A percentile compares a stretch with the other conserved stretches of the same genome.
Conservation (phyloP, 1,140 invertebrate genomes). For the Papilio xuthus region DNA sequence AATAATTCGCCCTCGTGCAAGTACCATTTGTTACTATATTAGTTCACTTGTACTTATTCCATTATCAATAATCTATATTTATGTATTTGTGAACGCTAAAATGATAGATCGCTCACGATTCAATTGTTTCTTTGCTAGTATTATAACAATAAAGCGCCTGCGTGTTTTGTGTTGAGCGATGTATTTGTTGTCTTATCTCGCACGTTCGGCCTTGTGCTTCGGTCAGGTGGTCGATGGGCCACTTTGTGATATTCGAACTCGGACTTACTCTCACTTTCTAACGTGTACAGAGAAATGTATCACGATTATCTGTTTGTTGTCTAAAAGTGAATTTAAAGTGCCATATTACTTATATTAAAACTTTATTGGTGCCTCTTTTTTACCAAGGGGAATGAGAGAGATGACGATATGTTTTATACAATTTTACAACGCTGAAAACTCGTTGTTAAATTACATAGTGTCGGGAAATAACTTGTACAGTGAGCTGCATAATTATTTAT, state of each 20-base stretch:
- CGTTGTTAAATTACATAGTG: too few relatives aligned
- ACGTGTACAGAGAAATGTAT: slow-evolving; percentile 24
- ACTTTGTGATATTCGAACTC: slow-evolving; percentile 47
- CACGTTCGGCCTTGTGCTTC: slow-evolving; percentile 60
- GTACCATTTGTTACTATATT: neutral
- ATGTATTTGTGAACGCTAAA: neutral
- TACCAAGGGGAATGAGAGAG: neutral
- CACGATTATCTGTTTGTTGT: neutral
- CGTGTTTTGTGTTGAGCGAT: slow-evolving; percentile 12
- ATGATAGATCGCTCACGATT: neutral
- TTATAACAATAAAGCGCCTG: slow-evolving; percentile 14
- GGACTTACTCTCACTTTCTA: slow-evolving; percentile 60
- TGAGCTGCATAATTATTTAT: too few relatives aligned
- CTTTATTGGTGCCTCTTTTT: neutral
- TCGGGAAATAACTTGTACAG: neutral
- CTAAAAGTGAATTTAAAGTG: neutral
- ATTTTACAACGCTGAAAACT: too few relatives aligned
- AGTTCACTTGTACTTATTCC: neutral
- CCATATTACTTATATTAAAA: neutral
- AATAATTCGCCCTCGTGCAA: neutral
- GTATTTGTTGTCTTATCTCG: slow-evolving; percentile 22
- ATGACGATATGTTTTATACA: neutral
- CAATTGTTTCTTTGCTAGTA: neutral
- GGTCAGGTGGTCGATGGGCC: slow-evolving; percentile 66
- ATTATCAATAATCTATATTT: neutral